Base-by-base conservation (phyloP, 2,797 vertebrate species). In the Arremon brunneinucha region DNA sequence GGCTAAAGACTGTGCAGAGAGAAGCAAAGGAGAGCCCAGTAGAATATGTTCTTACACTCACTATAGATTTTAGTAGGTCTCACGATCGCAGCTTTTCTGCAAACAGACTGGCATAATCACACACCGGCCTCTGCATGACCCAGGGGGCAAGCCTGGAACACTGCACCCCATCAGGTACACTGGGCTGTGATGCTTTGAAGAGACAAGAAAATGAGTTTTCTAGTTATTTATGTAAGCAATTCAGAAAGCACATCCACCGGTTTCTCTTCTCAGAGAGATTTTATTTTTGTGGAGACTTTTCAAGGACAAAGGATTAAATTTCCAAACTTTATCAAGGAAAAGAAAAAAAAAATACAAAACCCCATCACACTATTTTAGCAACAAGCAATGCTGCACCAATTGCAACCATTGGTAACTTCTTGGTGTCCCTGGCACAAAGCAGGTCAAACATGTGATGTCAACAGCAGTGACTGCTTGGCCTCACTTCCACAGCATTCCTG, bases 161-260 rank as follows among this genome's bases (percentile, higher is more conserved):
- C 76, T 12, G 56, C 56, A 76, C n/a, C 7, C 5, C 67, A 69
- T 67, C 90, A 92, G 83, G 93, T 74, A 94, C 44, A 93, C 37
- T 28, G 52, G 89, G 52, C 63, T 77, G 52, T 0, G 1, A 79
- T 80, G 82, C 46, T 87, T 81, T 16, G n/a, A 84, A 93, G 80
- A 91, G 83, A 84, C 91, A 93, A 94, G 91, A 94, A 96, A 96
- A 96, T 94, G 44, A 90, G 93, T 92, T 96, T 94, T 91, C 69
- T 93, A 76, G 94, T 95, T 96, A 96, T 95, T 95, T 94, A 95
- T 93, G 91, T 88, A 94, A 90, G 91, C 85, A 96, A 94, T 96
- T 94, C 85, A 87, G 89, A 88, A 93, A 82, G 85, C 70, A 87
- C 44, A 76, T 88, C 65, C 39, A 94, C 63, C 3, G 14, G 59